Conservation (phyloP, 2,113 vertebrate genomes). For the Paradoxurus hermaphroditus region DNA sequence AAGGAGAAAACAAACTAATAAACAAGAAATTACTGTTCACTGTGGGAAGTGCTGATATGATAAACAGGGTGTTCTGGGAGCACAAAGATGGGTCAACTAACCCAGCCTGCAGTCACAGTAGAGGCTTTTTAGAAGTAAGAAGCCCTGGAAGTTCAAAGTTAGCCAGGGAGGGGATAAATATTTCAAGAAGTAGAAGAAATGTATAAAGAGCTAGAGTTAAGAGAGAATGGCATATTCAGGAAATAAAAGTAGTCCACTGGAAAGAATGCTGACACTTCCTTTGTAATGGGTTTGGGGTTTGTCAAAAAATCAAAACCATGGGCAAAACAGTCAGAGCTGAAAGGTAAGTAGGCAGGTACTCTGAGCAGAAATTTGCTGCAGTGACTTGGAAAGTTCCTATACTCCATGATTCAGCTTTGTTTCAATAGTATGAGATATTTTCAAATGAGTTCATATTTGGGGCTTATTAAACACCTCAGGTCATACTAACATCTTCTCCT, state of each 20-base stretch:
- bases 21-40: not conserved
- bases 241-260: constrained; percentile 21
- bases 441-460: not conserved
- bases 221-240: constrained; percentile 22
- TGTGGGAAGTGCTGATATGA: not conserved
- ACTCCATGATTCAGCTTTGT: not conserved
- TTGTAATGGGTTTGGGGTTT: not conserved
- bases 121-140: not conserved
- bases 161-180: not conserved
- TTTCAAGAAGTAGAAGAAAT: constrained; percentile 34
- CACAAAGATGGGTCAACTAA: not conserved
- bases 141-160: not conserved
- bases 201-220: constrained; percentile 32
- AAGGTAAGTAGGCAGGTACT: not conserved
- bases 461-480: constrained; percentile 38
- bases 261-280: constrained; percentile 40
- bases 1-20: not conserved
- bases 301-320: constrained; percentile 10
- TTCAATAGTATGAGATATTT: not conserved
- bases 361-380: not conserved
- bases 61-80: not conserved
- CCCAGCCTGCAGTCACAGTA: not conserved
- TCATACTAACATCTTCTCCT: not conserved
- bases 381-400: not conserved
- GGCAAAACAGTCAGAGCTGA: not conserved